Evolutionary conservation across 2,888 invertebrate species (phyloP), one percentile per base, ranked within the genome.

Genomic region (Brachylomia viminalis): DNA sequence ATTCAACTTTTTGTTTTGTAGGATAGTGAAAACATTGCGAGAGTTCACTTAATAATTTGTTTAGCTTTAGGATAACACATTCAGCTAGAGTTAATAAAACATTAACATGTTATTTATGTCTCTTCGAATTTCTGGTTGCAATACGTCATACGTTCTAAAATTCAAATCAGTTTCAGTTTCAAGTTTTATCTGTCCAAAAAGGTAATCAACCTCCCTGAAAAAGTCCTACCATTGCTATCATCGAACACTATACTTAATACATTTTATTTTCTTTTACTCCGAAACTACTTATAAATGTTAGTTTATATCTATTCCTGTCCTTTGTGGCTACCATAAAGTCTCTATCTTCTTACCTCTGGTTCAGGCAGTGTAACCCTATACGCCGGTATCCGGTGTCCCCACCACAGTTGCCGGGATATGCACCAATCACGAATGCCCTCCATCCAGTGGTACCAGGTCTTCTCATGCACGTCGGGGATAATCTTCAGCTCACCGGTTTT

Each of bases 311-410:
- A 23, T 66, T 66, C 15, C 27, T 27, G 20, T 30, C 1, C 5
- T 20, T 33, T 65, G 30, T 23, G 23, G 0, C 20, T 65, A 20
- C 47, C 10, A 47, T 47, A 30, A 15, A 2, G 15, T 49, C 20
- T 27, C 3, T 13, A 47, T 23, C 8, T 8, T 15, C 82, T 77
- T 52, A 92, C 93, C 91, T 91, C 89, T 1, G 79, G 45, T 17
- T 85, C 77, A 0, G 91, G 85, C 59, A 94, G 47, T 0, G 92
- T 91, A 64, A 99, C 98, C 91, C 97, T 97, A 93, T 99, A 99
- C 0, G 99, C 99, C 0, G 99, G 99, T 86, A 99, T 99, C 77
- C 99, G 97, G 95, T 99, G 99, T 1, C 99, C 99, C 99, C 99
- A 99, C 99, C 99, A 99, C 74, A 99, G 97, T 94, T 99, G 99